These are phyloP conservation scores for Platorchestia sp. DNA, from an alignment of 1,140 invertebrate species.

Conservation along the genomic window DNA sequence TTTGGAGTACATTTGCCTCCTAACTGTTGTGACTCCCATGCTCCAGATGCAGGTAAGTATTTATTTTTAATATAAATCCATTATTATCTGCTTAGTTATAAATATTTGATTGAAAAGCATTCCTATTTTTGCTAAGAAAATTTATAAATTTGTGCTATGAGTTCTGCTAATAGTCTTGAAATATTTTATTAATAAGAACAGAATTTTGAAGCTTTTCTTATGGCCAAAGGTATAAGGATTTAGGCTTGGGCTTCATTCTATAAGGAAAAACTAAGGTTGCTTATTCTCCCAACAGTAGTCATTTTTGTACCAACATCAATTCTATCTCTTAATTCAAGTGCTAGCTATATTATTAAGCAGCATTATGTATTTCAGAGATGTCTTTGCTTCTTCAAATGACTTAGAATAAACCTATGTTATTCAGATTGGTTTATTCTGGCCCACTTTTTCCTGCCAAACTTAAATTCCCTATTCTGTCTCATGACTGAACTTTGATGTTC, in stretches of 20 bases:
- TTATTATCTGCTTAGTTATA: neutral
- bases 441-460: too few relatives aligned
- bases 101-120: neutral
- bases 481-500: neutral
- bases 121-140: neutral
- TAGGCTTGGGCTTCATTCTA: too few relatives aligned
- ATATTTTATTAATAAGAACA: neutral
- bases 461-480: neutral
- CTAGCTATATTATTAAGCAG: too few relatives aligned
- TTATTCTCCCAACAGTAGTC: too few relatives aligned
- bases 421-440: too few relatives aligned
- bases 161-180: neutral
- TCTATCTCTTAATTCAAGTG: too few relatives aligned
- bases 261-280: too few relatives aligned
- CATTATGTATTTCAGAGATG: too few relatives aligned
- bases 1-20: slow-evolving; percentile 38
- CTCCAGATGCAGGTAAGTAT: neutral
- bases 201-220: neutral
- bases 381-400: too few relatives aligned
- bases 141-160: neutral
- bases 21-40: slow-evolving; percentile 19
- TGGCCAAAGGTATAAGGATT: neutral
- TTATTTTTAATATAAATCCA: neutral
- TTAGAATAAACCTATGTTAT: too few relatives aligned
- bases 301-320: too few relatives aligned